Evolutionary conservation across 2,888 invertebrate genomes (phyloP).

Genomic region (Dexiosoma caninum): DNA sequence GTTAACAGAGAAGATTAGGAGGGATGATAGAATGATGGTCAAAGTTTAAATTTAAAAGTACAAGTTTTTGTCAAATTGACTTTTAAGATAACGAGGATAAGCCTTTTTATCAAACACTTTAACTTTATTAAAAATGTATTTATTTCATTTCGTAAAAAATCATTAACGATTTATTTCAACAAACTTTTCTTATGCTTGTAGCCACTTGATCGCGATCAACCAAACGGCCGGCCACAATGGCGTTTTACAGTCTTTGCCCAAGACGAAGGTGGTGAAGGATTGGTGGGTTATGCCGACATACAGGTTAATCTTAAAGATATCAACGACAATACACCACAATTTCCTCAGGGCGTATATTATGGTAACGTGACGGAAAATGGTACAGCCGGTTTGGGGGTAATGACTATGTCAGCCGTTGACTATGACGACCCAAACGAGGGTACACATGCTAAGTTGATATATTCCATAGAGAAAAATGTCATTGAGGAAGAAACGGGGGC

Average conservation of each 20-base stretch:
- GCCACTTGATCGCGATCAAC: conserved; percentile 97
- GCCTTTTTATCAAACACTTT: too few species aligned
- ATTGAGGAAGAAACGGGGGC: conserved; percentile 97
- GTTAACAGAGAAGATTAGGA: too few species aligned
- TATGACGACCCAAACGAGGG: conserved; percentile 97
- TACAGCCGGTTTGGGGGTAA: conserved; percentile 96
- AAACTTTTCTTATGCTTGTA: conserved; percentile 76
- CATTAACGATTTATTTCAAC: too few species aligned
- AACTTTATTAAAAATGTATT: too few species aligned
- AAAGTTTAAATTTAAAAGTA: too few species aligned
- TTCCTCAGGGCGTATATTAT: conserved; percentile 94
- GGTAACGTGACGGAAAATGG: conserved; percentile 98
- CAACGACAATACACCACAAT: conserved; percentile 97
- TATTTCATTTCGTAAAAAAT: too few species aligned
- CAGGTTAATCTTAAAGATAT: conserved; percentile 98
- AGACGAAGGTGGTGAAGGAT: conserved; percentile 95
- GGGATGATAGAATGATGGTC: too few species aligned
- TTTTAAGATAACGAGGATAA: too few species aligned
- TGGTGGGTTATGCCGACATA: conserved; percentile 97
- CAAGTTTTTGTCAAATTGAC: too few species aligned
- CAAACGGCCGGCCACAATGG: conserved; percentile 96
- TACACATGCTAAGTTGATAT: conserved; percentile 94
- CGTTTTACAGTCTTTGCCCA: conserved; percentile 96
- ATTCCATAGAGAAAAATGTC: conserved; percentile 97
- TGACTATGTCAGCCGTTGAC: conserved; percentile 98